A percentile compares a stretch with the other conserved stretches of the same genome.
Evolutionary conservation across 1,140 invertebrate genomes (phyloP).

Genomic region (Dinothrombium tinctorium): DNA sequence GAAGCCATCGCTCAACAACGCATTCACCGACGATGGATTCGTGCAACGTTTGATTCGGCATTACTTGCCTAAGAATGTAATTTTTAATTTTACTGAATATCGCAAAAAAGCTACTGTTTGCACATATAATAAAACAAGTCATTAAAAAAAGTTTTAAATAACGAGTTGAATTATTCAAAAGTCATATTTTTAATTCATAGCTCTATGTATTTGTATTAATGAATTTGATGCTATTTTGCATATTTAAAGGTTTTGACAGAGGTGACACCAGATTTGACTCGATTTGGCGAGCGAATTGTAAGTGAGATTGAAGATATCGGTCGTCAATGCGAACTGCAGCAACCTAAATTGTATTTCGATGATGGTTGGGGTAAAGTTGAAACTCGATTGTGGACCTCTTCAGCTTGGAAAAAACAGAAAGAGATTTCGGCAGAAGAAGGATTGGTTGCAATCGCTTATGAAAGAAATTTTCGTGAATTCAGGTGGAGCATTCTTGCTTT

Average conservation of each 20-base stretch:
- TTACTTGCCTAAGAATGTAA: too few relatives aligned
- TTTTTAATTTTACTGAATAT: too few relatives aligned
- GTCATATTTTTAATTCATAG: too few relatives aligned
- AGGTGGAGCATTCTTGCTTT: too few relatives aligned
- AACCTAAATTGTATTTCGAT: constrained; percentile 23
- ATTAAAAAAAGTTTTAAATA: too few relatives aligned
- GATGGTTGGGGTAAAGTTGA: constrained; percentile 31
- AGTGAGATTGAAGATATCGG: constrained; percentile 27
- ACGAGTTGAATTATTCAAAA: too few relatives aligned
- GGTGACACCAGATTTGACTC: constrained; percentile 23
- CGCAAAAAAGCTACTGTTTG: too few relatives aligned
- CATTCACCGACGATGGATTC: too few relatives aligned
- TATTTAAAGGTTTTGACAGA: constrained; percentile 16
- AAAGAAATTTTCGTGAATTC: constrained; percentile 24
- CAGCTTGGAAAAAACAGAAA: constrained; percentile 31
- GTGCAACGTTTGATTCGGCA: too few relatives aligned
- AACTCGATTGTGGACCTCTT: constrained; percentile 26
- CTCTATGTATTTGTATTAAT: too few relatives aligned
- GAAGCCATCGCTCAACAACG: too few relatives aligned
- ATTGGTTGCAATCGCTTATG: constrained; percentile 30
- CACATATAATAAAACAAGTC: too few relatives aligned
- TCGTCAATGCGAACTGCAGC: constrained; percentile 28
- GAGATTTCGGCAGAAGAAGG: constrained; percentile 32
- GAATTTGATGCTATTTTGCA: background rate
- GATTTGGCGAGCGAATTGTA: constrained; percentile 26